Evolutionary conservation across 2,797 vertebrate species (phyloP), one percentile per base, ranked within the genome.

Genomic region (Todus mexicanus): DNA sequence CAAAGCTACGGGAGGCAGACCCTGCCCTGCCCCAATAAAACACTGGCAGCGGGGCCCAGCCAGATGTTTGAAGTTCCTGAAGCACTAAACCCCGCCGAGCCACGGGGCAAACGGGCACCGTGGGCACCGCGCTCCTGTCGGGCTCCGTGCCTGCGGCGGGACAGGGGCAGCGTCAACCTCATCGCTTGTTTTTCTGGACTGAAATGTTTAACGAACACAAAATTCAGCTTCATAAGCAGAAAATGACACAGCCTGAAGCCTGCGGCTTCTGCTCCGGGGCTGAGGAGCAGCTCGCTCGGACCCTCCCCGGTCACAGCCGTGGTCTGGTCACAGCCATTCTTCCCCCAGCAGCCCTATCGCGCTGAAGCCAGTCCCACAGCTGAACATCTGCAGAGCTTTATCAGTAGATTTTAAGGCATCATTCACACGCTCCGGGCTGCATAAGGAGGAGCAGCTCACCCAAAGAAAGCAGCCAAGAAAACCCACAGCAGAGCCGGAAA

Each of bases 81-180:
- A 89, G 66, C 81, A 35, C 26, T 14, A 43, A 92, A 76, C 26
- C 81, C 51, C 5, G 1, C 48, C 8, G 42, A 85, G 66, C 51
- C 37, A 42, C 12, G 14, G 1, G 22, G 38, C n/a, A 43, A 61
- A 53, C 0, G 17, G 81, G 48, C 59, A 35, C 57, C 5, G 6
- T 12, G 5, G 4, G 42, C 9, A 1, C 5, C 2, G 15, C 56
- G 53, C 72, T 61, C 75, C 50, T 42, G 69, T 73, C 75, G 63
- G 83, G 37, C 63, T 57, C 64, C 0, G 0, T 8, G 29, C 8
- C 73, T 16, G 74, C 23, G 0, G 25, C 4, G 0, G n/a, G 45
- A 35, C 70, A 37, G 38, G 29, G 75, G 53, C 61, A 66, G 72
- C 77, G 43, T 5, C 2, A 68, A 23, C 29, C 74, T 43, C 45